A percentile compares a stretch with the other conserved stretches of the same genome.
phyloP scores from a whole-genome alignment of 2,797 vertebrate species.

The Anableps anableps region DNA sequence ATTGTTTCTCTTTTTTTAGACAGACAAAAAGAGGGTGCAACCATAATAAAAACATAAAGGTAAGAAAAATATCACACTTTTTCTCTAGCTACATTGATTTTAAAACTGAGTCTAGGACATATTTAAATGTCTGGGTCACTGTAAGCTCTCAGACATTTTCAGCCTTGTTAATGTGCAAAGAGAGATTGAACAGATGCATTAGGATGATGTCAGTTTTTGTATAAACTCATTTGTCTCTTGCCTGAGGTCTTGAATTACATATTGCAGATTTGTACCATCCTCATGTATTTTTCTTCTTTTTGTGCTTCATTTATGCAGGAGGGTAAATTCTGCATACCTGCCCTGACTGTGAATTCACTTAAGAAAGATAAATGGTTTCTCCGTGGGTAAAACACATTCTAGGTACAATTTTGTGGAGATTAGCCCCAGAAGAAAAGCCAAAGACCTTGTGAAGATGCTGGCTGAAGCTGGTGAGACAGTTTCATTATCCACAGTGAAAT shows the following conservation, averaged over 20 bases:
- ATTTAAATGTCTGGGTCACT: background rate
- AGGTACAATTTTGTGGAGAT: no score
- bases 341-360: background rate
- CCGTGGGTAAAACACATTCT: background rate
- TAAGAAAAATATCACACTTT: background rate
- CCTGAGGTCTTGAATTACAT: conserved; percentile 6
- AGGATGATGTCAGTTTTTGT: conserved; percentile 2
- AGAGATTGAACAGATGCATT: conserved; percentile 10
- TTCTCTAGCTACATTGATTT: background rate
- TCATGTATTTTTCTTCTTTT: background rate
- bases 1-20: no score
- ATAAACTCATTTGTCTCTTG: background rate
- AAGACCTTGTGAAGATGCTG: no score
- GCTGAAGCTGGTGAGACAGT: no score
- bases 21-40: background rate
- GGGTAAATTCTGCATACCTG: background rate
- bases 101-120: background rate
- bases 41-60: background rate
- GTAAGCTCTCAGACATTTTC: conserved; percentile 9
- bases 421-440: no score
- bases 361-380: background rate
- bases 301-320: background rate
- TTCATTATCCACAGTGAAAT: no score
- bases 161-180: conserved; percentile 1
- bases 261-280: conserved; percentile 4